Evolutionary conservation across 2,797 vertebrate genomes (phyloP).

Genomic region (Channa striata): DNA sequence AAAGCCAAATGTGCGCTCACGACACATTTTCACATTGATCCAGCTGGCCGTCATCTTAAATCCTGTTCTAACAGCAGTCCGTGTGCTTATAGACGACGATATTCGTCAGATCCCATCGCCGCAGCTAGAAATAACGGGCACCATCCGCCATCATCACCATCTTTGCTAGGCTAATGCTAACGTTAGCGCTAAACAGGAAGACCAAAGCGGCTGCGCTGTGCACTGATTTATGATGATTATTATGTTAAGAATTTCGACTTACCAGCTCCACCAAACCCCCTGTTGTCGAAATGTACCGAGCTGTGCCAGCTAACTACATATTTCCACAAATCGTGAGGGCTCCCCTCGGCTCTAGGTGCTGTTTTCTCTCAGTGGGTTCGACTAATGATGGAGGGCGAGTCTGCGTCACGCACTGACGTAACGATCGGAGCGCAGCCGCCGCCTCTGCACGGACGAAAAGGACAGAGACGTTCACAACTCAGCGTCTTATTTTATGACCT

Average conservation of each 20-base stretch:
- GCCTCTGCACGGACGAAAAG: constrained; percentile 11
- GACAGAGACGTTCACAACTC: background rate
- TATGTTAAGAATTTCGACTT: constrained; percentile 21
- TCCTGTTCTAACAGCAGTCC: accelerated
- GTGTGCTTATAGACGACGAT: background rate
- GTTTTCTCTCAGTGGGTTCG: constrained; percentile 68
- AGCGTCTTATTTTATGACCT: too few relatives aligned
- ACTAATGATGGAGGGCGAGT: constrained; percentile 70
- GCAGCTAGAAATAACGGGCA: constrained; percentile 70
- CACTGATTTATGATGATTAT: background rate
- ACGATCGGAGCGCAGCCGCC: constrained; percentile 45
- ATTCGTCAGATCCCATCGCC: constrained; percentile 17
- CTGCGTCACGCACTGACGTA: constrained; percentile 76
- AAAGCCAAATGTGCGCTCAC: accelerated
- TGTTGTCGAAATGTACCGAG: constrained; percentile 45
- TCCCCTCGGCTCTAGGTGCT: constrained; percentile 55
- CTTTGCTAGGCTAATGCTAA: constrained; percentile 76
- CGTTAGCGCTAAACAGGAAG: constrained; percentile 46
- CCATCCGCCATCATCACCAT: constrained; percentile 67
- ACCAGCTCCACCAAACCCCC: constrained; percentile 63
- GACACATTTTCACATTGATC: accelerated
- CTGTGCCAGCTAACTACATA: constrained; percentile 70
- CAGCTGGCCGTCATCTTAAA: accelerated
- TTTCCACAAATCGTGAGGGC: constrained; percentile 61
- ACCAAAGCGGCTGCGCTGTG: background rate